Evolutionary conservation across 2,797 vertebrate genomes (phyloP), one percentile per base, ranked within the genome.

Genomic region (Enteromius anoplus): DNA sequence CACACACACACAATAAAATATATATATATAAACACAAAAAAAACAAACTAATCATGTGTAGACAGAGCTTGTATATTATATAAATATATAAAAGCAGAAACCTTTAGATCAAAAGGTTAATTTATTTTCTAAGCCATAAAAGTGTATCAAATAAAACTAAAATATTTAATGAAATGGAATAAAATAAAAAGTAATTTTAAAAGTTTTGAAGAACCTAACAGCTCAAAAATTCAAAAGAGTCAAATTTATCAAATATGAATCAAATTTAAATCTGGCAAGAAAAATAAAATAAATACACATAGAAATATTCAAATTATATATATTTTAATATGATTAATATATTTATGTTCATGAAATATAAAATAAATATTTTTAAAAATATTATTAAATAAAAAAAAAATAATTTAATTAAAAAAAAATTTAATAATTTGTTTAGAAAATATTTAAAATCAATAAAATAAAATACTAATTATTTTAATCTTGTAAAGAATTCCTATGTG

Each of bases 401-500:
- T 40, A 1, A 8, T 40, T 40, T 40, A 26, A 26, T 26, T 26
- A 1, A 26, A 26, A 26, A 26, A 26, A 26, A 26, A 26, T 26
- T 26, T 26, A 26, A 26, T 7, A 40, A 40, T 40, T 40, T 40
- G 37, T 40, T 42, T 42, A 42, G 2, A 42, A 42, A 9, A 42
- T 42, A 8, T 42, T 42, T 42, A 42, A 42, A 42, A 42, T 42
- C 40, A 12, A 58, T 58, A 2, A 64, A 32, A 60, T 26, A 60
- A 2, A 11, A 58, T 23, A 2, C 1, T 23, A 49, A 19, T 3
- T 0, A 26, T 60, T 5, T 0, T 0, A 19, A 29, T 29, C 53
- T 55, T 37, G 29, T 73, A 12, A 8, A 4, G 5, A 73, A 14
- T 8, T 53, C 19, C 21, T 21, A 32, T 14, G 26, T 4, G 71